These are phyloP conservation scores for Gobionotothen gibberifrons DNA, from an alignment of 2,797 vertebrate species.

Conservation along the genomic window DNA sequence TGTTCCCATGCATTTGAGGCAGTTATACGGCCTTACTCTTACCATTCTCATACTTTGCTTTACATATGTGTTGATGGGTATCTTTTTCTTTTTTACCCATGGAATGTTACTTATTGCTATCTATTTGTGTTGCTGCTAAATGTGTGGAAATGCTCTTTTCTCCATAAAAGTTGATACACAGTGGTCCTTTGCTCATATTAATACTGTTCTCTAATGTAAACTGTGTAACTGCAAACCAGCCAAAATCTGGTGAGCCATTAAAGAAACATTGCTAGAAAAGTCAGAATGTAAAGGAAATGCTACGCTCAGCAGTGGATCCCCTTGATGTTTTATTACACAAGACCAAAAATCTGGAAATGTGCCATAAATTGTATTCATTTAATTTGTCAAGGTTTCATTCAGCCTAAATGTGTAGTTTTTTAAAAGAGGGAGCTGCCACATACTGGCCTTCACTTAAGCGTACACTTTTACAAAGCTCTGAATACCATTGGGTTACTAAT, in stretches of 20 bases:
- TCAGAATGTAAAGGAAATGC: constrained; percentile 8
- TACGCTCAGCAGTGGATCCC: constrained; percentile 12
- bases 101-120: constrained; percentile 7
- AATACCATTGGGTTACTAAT: neutral
- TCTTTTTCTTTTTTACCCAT: neutral
- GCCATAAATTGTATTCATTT: neutral
- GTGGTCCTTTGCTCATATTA: neutral
- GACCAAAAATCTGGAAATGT: neutral
- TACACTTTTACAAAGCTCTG: constrained; percentile 11
- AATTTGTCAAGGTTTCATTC: neutral
- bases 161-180: constrained; percentile 1
- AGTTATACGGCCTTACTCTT: neutral
- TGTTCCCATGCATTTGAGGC: neutral
- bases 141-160: neutral
- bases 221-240: constrained; percentile 7
- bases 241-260: constrained; percentile 14
- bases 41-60: neutral
- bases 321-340: neutral
- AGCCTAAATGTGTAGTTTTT: neutral
- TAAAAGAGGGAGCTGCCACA: neutral
- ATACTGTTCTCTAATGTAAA: constrained; percentile 21
- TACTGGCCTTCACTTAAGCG: neutral
- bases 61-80: constrained; percentile 6
- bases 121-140: constrained; percentile 8
- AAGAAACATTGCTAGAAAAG: constrained; percentile 10